These are phyloP conservation scores for Philereme vetulata DNA, from an alignment of 2,888 invertebrate species.

Conservation along the genomic window DNA sequence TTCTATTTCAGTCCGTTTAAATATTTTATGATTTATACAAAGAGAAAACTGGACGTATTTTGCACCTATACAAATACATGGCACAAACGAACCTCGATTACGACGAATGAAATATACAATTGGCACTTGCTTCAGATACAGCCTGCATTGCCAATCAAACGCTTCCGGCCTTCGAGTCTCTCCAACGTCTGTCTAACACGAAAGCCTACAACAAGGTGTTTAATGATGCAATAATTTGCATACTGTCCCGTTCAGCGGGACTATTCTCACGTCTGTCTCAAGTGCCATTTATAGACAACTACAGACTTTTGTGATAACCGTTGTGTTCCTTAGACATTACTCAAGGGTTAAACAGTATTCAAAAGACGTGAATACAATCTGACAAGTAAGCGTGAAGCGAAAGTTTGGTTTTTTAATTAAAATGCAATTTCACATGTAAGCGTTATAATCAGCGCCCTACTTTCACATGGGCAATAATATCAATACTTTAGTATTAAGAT, in stretches of 20 bases:
- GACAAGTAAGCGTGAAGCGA: no score
- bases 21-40: no score
- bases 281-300: conserved; percentile 32
- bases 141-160: conserved; percentile 63
- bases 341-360: conserved; percentile 35
- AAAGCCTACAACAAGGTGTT: conserved; percentile 71
- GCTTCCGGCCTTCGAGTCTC: conserved; percentile 62
- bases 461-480: no score
- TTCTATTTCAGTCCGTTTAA: no score
- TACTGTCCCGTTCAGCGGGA: conserved; percentile 65
- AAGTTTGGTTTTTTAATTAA: no score
- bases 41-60: background rate
- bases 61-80: background rate
- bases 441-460: no score
- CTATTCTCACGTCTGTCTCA: conserved; percentile 79
- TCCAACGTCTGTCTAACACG: conserved; percentile 72
- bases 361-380: no score
- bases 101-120: conserved; percentile 19
- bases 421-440: no score
- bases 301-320: conserved; percentile 50
- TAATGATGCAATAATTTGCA: conserved; percentile 83
- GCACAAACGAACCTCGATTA: background rate
- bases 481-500: no score
- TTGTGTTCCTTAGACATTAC: conserved; percentile 42
- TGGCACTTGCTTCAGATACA: conserved; percentile 18